Evolutionary conservation across 2,888 invertebrate species (phyloP), one percentile per base, ranked within the genome.

Genomic region (Corythucha ciliata): DNA sequence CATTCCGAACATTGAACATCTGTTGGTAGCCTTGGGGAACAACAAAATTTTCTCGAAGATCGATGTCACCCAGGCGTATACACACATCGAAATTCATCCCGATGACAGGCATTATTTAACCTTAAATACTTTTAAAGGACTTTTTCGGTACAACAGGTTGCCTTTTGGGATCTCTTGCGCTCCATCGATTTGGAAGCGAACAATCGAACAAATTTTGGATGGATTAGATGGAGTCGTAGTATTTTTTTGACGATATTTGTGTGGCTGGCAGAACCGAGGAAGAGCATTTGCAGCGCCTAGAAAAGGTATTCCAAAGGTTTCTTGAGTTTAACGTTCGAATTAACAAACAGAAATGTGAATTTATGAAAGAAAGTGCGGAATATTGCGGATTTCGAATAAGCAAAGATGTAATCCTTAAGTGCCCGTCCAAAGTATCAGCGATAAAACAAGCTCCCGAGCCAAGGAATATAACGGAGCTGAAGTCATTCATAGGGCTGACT

Each of bases 401-500:
- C n/a, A 25, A 21, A 22, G 27, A 41, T n/a, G 58, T 57, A 12
- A 41, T 46, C 2, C 14, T 14, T 20, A 53, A 55, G 3, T 25
- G 33, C 3, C 33, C 45, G 16, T 24, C 40, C 16, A 45, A 40
- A 37, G 52, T 57, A 16, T 18, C 32, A 39, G 49, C 48, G 12
- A 36, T 55, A 10, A 39, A n/a, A 16, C 32, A 48, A 16, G 36
- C 37, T 21, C 24, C 36, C 14, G 16, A 41, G 18, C 66, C 65
- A 1, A 46, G 26, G 8, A 10, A 18, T 10, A 12, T 24, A 7
- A 24, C 41, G 7, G 41, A 41, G 8, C 8, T 41, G 7, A 52
- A 62, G 4, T 51, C 58, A 5, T 66, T 65, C 54, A 34, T 67
- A 1, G 66, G 65, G 1, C 64, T 65, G 62, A n/a, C 66, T 0